Evolutionary conservation across 2,888 invertebrate species (phyloP), one percentile per base, ranked within the genome.

Genomic region (Polyommatus icarus): DNA sequence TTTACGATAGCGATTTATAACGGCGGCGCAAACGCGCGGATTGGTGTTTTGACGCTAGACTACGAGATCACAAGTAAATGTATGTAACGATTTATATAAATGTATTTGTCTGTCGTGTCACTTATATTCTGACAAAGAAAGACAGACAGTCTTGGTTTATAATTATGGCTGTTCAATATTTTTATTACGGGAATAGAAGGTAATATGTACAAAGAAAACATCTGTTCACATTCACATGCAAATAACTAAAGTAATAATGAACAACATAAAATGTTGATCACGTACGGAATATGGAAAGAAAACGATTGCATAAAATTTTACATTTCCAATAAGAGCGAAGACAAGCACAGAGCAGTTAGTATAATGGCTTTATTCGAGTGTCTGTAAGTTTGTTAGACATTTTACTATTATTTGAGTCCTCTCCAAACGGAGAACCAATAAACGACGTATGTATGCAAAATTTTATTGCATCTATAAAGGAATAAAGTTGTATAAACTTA

Each of bases 341-440:
- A 29, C 29, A 15, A 29, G 5, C 29, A 18, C 4, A 5, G 29
- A 67, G 67, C 67, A 67, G 67, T 67, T 67, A 67, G 67, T 32
- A 12, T 29, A 67, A 67, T 67, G 67, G 67, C 67, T 67, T 67
- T 67, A 67, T 67, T 32, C 18, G 29, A 67, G 18, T 67, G 6
- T 67, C 61, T 67, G 10, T 24, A 67, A 67, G 61, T 29, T 67
- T 67, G 67, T 67, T 7, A 15, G 29, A 67, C 15, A 32, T 67
- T 67, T 67, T 67, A 67, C 67, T 67, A 67, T 67, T 86, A 85
- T 83, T 84, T 84, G 84, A 80, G 76, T 77, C 78, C 77, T 76
- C 76, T 80, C 76, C 76, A 67, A 67, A 32, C 24, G 67, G 67
- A 32, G 18, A 67, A 67, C 29, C 67, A 29, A 67, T 67, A 29